These are phyloP conservation scores for Conus ventricosus DNA, from an alignment of 1,140 invertebrate genomes.

Conservation along the genomic window DNA sequence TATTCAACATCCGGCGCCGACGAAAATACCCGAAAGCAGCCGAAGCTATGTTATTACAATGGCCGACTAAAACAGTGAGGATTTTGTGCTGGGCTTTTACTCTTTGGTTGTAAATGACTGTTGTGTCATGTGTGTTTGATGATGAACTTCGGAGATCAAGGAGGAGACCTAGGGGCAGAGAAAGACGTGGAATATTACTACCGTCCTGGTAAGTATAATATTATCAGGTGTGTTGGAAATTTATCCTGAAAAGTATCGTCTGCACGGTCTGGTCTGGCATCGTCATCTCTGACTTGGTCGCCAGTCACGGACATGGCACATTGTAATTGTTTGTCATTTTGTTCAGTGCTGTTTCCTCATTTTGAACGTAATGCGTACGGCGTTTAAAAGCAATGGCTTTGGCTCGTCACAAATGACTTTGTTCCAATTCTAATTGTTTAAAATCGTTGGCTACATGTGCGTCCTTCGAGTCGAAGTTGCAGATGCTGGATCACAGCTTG, in stretches of 20 bases:
- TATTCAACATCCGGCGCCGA: conserved; percentile 46
- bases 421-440: background rate
- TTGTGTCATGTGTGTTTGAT: conserved; percentile 42
- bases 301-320: background rate
- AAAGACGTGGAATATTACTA: conserved; percentile 67
- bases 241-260: background rate
- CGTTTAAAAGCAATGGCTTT: background rate
- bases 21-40: conserved; percentile 59
- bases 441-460: background rate
- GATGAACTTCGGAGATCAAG: conserved; percentile 64
- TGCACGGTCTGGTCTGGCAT: background rate
- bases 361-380: background rate
- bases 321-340: background rate
- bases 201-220: conserved; percentile 58
- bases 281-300: background rate
- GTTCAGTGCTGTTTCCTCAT: background rate
- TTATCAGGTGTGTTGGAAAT: background rate
- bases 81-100: conserved; percentile 47
- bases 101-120: conserved; percentile 48
- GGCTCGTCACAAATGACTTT: background rate
- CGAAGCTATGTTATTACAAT: conserved; percentile 63
- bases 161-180: conserved; percentile 60
- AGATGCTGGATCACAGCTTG: background rate
- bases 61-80: conserved; percentile 61
- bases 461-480: background rate